Base-by-base conservation (phyloP, 2,797 vertebrate species). In the Triplophysa bombifrons region DNA sequence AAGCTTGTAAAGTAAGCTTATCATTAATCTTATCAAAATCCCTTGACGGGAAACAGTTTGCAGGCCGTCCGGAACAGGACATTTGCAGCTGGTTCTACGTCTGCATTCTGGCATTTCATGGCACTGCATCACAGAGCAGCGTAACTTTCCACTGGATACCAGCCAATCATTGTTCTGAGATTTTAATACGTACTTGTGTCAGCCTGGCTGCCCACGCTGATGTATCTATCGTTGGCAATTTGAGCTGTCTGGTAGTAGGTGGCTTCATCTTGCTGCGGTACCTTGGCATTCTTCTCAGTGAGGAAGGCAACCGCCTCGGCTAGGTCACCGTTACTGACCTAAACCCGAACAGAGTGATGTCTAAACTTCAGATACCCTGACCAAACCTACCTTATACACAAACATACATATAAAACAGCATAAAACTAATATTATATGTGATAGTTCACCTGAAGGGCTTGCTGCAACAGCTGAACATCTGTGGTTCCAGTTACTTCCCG, bases 181-280 rank as follows among this genome's bases (percentile, higher is more conserved):
- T 75, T 44, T 27, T 67, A 85, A 86, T 80, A 91, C 97, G 89
- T 92, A 99, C 98, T 98, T 78, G 96, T 95, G 81, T 98, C 97
- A 74, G 97, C 97, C 88, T 99, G 97, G 91, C 97, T 99, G 89
- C 97, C 97, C 91, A 98, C 97, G 1, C 97, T 99, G 94, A 99
- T 98, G 72, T 98, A 98, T 91, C 96, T 91, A 90, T 99, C 97
- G 63, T 95, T 98, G 86, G 95, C 93, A 84, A 96, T 94, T 89
- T 97, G 96, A 0, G 96, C 94, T 2, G 97, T 98, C 88, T 98
- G 98, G 87, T 98, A 98, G 88, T 98, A 98, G 19, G 95, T 92
- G 3, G 95, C 91, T 88, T 98, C 97, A 90, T 98, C 96, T 83
- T 96, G 94, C 88, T 98, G 96, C 76, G 97, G 95, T 81, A 95